Percentiles rank a stretch among this genome's conserved stretches.
Evolutionary conservation across 1,140 invertebrate genomes (phyloP).

Genomic region (Pogonomyrmex californicus): DNA sequence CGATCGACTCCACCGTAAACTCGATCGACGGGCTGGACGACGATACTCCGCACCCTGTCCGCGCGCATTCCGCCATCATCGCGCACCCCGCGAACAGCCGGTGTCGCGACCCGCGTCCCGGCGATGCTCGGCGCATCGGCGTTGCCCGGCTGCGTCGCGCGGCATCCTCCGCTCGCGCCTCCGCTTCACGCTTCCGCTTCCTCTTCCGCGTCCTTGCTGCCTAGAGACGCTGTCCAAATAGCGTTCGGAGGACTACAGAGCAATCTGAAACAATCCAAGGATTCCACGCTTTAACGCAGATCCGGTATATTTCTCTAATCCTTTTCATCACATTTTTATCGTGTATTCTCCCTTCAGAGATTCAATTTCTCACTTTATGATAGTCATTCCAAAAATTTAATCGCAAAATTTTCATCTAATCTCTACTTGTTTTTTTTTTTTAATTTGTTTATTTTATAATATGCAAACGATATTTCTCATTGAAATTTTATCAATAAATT

Average conservation of each 20-base stretch:
- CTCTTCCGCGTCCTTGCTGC: slow-evolving; percentile 2
- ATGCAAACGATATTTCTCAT: background rate
- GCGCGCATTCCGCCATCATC: slow-evolving; percentile 73
- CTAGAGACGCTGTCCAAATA: background rate
- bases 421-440: background rate
- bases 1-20: slow-evolving; percentile 37
- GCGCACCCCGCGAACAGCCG: slow-evolving; percentile 53
- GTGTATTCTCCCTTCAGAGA: too few species aligned
- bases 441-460: background rate
- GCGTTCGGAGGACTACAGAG: background rate
- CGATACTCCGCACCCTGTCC: slow-evolving; percentile 49
- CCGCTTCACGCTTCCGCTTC: slow-evolving; percentile 10
- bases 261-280: slow-evolving; percentile 29
- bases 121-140: slow-evolving; percentile 16
- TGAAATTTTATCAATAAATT: background rate
- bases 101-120: slow-evolving; percentile 9
- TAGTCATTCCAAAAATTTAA: background rate
- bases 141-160: slow-evolving; percentile 8
- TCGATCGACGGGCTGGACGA: slow-evolving; percentile 61
- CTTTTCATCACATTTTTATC: background rate
- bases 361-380: background rate
- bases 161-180: slow-evolving; percentile 51
- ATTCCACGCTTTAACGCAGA: background rate
- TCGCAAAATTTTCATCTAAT: background rate
- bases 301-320: background rate